Percentiles rank a stretch among this genome's conserved stretches.
These are phyloP conservation scores for Elgaria multicarinata DNA, from an alignment of 2,113 vertebrate genomes.

Conservation along the genomic window DNA sequence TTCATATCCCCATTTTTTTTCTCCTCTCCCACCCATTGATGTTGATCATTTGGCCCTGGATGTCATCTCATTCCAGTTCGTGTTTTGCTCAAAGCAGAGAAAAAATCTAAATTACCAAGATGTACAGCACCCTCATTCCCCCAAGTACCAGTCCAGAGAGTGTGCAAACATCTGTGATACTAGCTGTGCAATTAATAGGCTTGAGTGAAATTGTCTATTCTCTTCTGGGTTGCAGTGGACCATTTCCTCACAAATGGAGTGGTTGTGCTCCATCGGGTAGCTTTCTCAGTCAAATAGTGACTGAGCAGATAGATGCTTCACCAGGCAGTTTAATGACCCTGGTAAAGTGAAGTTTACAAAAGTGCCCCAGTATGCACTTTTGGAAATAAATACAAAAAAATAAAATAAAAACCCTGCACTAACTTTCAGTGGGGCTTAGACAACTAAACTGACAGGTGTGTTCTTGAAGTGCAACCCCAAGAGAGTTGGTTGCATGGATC, in stretches of 20 bases:
- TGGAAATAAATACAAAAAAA: not conserved
- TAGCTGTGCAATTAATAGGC: conserved; percentile 39
- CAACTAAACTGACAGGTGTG: not conserved
- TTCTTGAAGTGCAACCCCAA: not conserved
- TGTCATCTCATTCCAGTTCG: conserved; percentile 56
- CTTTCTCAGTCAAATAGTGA: not conserved
- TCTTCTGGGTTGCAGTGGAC: conserved; percentile 27
- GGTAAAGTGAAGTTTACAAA: not conserved
- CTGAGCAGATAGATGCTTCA: not conserved
- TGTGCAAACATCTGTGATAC: conserved; percentile 51
- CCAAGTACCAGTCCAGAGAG: conserved; percentile 28
- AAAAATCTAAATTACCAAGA: conserved; percentile 48
- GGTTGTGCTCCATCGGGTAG: not conserved
- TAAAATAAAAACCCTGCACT: not conserved
- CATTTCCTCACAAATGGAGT: not conserved
- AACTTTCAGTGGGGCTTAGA: not conserved
- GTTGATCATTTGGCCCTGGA: conserved; percentile 58
- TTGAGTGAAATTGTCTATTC: conserved; percentile 39
- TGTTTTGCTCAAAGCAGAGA: conserved; percentile 34
- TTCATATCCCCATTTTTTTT: conserved; percentile 37
- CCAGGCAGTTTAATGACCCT: not conserved
- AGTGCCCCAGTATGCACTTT: not conserved
- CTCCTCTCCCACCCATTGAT: conserved; percentile 28
- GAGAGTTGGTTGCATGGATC: not conserved
- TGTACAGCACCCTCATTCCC: conserved; percentile 13